A percentile compares a stretch with the other conserved stretches of the same genome.
Evolutionary conservation across 2,113 vertebrate species (phyloP).

Genomic region (Callithrix jacchus): DNA sequence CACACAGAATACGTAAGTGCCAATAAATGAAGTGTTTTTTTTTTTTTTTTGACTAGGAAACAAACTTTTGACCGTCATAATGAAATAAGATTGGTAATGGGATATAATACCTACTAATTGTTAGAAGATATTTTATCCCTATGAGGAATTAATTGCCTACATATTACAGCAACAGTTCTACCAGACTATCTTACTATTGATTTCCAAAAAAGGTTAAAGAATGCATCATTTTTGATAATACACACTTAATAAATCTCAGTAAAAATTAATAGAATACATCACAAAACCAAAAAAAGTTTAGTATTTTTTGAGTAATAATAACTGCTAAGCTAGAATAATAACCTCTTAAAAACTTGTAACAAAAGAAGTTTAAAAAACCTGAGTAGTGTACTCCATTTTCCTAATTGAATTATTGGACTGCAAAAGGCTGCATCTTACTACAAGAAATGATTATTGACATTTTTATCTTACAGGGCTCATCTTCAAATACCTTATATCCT

Average conservation of each 20-base stretch:
- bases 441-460: background rate
- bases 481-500: conserved; percentile 40
- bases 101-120: background rate
- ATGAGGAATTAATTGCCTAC: background rate
- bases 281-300: background rate
- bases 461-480: background rate
- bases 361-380: rapidly evolving
- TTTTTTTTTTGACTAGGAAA: conserved; percentile 77
- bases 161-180: background rate
- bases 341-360: background rate
- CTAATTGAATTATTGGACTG: background rate
- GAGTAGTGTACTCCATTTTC: background rate
- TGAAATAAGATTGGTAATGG: background rate
- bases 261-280: background rate
- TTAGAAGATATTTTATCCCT: background rate
- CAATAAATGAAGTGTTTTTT: conserved; percentile 81
- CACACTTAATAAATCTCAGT: background rate
- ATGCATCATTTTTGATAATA: conserved; percentile 14
- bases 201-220: background rate
- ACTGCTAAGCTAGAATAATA: rapidly evolving
- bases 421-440: background rate
- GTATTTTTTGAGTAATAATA: background rate
- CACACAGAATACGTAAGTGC: conserved; percentile 77
- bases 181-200: background rate
- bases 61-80: conserved; percentile 69